Percentiles rank a stretch among this genome's conserved stretches.
Evolutionary conservation across 2,888 invertebrate species (phyloP).

Genomic region (Standfussiana lucernea): DNA sequence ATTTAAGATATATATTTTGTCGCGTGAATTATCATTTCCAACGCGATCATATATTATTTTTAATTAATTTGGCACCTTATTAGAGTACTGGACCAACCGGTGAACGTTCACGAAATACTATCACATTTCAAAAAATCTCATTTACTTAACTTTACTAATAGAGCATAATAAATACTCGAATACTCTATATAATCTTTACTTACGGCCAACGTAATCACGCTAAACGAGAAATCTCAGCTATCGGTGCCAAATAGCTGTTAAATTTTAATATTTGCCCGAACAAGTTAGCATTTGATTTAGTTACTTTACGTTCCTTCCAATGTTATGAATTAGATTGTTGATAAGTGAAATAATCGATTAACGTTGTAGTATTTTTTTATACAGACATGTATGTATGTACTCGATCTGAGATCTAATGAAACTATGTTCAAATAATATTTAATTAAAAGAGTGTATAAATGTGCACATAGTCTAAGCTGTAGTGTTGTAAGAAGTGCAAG

Average conservation of each 20-base stretch:
- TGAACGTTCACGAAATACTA: slow-evolving; percentile 64
- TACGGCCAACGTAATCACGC: slow-evolving; percentile 31
- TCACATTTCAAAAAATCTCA: slow-evolving; percentile 66
- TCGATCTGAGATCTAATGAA: slow-evolving; percentile 29
- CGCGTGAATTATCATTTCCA: slow-evolving; percentile 48
- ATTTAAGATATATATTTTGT: slow-evolving; percentile 33
- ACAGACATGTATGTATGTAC: slow-evolving; percentile 7
- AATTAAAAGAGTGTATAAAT: slow-evolving; percentile 35
- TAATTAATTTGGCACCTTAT: slow-evolving; percentile 69
- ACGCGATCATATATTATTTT: slow-evolving; percentile 40
- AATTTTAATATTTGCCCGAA: slow-evolving; percentile 33
- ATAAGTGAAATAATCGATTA: not conserved
- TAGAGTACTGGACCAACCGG: slow-evolving; percentile 60
- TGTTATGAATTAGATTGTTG: not conserved
- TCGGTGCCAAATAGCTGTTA: slow-evolving; percentile 51
- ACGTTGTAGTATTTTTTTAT: slow-evolving; percentile 14
- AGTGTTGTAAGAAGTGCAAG: slow-evolving; percentile 53
- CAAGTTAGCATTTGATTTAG: not conserved
- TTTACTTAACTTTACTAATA: slow-evolving; percentile 53
- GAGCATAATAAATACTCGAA: slow-evolving; percentile 54
- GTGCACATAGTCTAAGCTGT: slow-evolving; percentile 54
- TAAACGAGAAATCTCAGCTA: slow-evolving; percentile 49
- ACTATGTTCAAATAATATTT: slow-evolving; percentile 26
- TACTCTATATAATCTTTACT: slow-evolving; percentile 40
- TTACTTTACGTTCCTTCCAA: not conserved